phyloP scores from a whole-genome alignment of 2,797 vertebrate species.

The Lophotriccus pileatus region DNA sequence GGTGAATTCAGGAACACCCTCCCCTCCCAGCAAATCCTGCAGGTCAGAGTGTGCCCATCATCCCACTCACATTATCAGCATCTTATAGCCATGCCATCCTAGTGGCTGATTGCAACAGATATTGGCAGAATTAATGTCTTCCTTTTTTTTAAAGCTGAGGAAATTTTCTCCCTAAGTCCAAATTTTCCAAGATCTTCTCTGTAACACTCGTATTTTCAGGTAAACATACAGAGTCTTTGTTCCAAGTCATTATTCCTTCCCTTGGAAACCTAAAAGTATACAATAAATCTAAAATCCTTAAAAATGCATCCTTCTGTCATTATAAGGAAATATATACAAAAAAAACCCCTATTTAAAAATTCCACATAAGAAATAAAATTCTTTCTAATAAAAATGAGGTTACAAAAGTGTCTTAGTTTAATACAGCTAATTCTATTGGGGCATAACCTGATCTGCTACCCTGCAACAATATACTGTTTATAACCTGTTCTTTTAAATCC shows the following conservation, averaged over 20 bases:
- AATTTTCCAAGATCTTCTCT: conserved; percentile 11
- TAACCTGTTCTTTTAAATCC: conserved; percentile 27
- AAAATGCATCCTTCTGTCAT: not conserved
- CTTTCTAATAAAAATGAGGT: conserved; percentile 6
- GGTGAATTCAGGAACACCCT: not conserved
- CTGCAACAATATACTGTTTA: not conserved
- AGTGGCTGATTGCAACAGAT: not conserved
- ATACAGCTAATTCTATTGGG: not conserved
- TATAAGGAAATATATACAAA: not conserved
- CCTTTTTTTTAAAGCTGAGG: not conserved
- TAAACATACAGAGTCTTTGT: not conserved
- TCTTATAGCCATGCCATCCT: not conserved
- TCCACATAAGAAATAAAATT: not conserved
- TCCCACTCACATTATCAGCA: not conserved
- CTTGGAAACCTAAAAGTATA: not conserved
- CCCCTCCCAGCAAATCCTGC: not conserved
- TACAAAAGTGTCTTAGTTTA: not conserved
- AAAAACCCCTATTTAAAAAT: not conserved
- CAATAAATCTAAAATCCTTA: not conserved
- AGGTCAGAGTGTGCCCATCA: not conserved
- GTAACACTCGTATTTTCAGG: not conserved
- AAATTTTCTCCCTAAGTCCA: not conserved
- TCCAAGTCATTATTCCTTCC: not conserved
- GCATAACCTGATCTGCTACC: conserved; percentile 24
- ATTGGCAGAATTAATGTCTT: not conserved